A percentile compares a stretch with the other conserved stretches of the same genome.
phyloP scores from a whole-genome alignment of 2,113 vertebrate species.

The Scalopus aquaticus region DNA sequence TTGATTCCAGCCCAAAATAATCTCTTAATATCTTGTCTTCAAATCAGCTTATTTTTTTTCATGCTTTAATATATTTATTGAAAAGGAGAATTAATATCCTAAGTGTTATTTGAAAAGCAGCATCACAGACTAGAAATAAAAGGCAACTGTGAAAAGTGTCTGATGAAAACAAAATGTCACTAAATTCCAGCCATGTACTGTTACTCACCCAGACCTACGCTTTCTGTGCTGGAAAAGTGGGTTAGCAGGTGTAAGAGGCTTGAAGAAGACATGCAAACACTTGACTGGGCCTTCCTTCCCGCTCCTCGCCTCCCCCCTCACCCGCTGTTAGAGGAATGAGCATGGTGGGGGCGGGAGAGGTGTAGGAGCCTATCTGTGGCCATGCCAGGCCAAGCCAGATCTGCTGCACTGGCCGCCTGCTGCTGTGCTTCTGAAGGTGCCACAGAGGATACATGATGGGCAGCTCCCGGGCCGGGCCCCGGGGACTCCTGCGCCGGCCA shows the following conservation, averaged over 20 bases:
- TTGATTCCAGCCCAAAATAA: background rate
- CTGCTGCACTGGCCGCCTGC: background rate
- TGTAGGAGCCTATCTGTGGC: no score
- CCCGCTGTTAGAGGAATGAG: background rate
- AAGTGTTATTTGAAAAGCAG: background rate
- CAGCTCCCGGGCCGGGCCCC: background rate
- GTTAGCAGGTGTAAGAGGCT: background rate
- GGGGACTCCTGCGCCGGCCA: background rate
- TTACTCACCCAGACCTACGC: rapidly evolving
- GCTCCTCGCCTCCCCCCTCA: no score
- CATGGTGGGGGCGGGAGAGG: slow-evolving; percentile 74
- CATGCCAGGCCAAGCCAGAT: rapidly evolving
- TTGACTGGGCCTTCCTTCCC: no score
- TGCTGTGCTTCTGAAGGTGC: background rate
- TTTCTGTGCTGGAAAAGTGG: rapidly evolving
- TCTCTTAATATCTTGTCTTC: background rate
- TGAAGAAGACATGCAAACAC: background rate
- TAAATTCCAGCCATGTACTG: rapidly evolving
- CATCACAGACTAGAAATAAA: background rate
- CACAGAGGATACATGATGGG: background rate
- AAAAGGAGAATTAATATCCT: background rate
- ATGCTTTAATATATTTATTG: background rate
- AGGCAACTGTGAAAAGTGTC: background rate
- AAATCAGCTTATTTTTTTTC: background rate
- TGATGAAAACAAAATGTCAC: background rate